Evolutionary conservation across 2,888 invertebrate species (phyloP).

Genomic region (Asteroscopus sphinx): DNA sequence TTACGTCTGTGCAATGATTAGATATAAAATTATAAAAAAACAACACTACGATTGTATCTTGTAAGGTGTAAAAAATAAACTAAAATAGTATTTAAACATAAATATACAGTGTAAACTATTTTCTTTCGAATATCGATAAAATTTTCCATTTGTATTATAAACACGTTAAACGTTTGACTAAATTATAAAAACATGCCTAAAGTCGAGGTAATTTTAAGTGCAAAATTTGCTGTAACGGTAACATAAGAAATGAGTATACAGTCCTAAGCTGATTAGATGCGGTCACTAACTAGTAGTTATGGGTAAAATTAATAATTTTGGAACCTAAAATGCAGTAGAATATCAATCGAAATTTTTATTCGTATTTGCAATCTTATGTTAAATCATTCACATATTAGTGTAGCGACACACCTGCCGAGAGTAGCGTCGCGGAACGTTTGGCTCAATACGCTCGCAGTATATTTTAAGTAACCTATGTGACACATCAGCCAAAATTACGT

Average conservation of each 20-base stretch:
- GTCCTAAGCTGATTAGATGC: slow-evolving; percentile 1
- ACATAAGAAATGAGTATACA: slow-evolving; percentile 1
- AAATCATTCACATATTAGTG: background rate
- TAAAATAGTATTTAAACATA: slow-evolving; percentile 36
- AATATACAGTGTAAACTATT: slow-evolving; percentile 13
- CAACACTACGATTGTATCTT: slow-evolving; percentile 13
- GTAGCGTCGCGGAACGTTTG: too few relatives aligned
- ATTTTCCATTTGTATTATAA: slow-evolving; percentile 27
- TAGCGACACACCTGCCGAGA: too few relatives aligned
- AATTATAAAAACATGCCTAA: slow-evolving; percentile 28
- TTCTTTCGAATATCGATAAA: slow-evolving; percentile 20
- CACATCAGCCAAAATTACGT: too few relatives aligned
- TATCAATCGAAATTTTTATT: slow-evolving; percentile 6
- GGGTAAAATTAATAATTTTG: background rate
- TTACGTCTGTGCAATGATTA: slow-evolving; percentile 41
- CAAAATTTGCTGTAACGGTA: slow-evolving; percentile 12
- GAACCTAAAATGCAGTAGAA: slow-evolving; percentile 11
- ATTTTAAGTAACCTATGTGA: too few relatives aligned
- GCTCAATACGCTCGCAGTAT: too few relatives aligned
- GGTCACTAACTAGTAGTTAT: background rate
- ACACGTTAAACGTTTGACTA: slow-evolving; percentile 31
- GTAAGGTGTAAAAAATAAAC: slow-evolving; percentile 30
- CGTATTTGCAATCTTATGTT: background rate
- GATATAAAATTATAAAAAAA: slow-evolving; percentile 7
- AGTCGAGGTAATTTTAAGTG: slow-evolving; percentile 12